phyloP scores from a whole-genome alignment of 2,888 invertebrate species.

The Metacarcinus magister region DNA sequence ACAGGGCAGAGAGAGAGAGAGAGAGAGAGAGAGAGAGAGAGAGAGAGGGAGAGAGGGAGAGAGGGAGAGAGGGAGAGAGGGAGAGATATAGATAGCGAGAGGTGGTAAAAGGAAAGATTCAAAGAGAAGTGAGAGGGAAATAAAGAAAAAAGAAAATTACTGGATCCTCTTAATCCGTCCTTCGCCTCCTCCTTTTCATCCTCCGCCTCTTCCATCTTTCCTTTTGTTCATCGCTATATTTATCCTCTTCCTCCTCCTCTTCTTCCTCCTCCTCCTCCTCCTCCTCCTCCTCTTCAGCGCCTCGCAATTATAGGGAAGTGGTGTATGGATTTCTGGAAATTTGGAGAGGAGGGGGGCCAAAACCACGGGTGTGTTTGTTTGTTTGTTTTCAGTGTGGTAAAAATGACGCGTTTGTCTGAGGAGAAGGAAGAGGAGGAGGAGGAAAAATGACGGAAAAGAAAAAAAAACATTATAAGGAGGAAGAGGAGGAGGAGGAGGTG shows the following conservation, averaged over 20 bases:
- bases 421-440: neutral
- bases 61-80: neutral
- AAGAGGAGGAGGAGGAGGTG: neutral
- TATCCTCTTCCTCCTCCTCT: neutral
- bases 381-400: neutral
- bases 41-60: slow-evolving; percentile 5
- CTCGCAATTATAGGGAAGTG: slow-evolving; percentile 27
- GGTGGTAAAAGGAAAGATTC: too few relatives aligned
- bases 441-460: neutral
- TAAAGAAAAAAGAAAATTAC: neutral
- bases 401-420: neutral
- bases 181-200: neutral
- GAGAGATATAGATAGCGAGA: too few relatives aligned
- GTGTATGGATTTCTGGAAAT: slow-evolving; percentile 5
- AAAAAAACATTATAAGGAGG: neutral
- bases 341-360: neutral
- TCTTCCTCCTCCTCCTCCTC: neutral
- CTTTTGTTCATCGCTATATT: neutral
- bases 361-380: neutral
- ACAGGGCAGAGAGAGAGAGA: slow-evolving; percentile 10
- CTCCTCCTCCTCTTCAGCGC: neutral
- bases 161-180: neutral
- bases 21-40: slow-evolving; percentile 26
- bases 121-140: too few relatives aligned
- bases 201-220: neutral